Conservation (phyloP, 92 coral and sea anemone species). For the Palythoa caribaeorum region DNA sequence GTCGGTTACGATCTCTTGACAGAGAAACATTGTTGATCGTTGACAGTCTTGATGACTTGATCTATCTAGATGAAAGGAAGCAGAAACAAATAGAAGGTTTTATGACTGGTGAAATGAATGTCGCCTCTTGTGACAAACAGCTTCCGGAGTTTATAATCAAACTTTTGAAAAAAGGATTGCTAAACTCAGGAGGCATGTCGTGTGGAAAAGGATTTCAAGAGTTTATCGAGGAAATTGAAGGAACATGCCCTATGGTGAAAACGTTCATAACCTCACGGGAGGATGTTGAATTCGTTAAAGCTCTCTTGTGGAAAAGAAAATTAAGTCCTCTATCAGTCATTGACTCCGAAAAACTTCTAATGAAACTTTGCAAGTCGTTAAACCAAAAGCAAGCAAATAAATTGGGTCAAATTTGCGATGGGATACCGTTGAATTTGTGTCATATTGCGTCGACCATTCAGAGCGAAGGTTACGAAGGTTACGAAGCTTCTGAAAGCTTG, state of each 20-base stretch:
- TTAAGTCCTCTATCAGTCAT: constrained; percentile 22
- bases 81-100: too few species aligned
- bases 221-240: background rate
- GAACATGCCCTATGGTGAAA: constrained; percentile 40
- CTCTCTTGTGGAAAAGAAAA: background rate
- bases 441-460: constrained; percentile 44
- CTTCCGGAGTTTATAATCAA: too few species aligned
- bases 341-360: constrained; percentile 25
- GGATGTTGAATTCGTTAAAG: constrained; percentile 1
- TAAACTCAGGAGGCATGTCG: too few species aligned
- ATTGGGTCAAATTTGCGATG: constrained; percentile 49
- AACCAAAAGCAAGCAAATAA: constrained; percentile 23
- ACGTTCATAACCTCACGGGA: constrained; percentile 62
- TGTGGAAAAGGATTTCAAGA: too few species aligned
- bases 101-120: too few species aligned
- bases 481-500: constrained; percentile 19
- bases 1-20: too few species aligned
- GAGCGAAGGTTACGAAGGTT: background rate
- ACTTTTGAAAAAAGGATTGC: too few species aligned
- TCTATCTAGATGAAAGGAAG: background rate
- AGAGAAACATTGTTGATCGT: too few species aligned
- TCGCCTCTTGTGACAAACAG: too few species aligned
- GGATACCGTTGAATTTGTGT: constrained; percentile 25
- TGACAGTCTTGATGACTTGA: background rate
- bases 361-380: constrained; percentile 16